Conservation (phyloP, 2,113 vertebrate species). For the Gila orcuttii region DNA sequence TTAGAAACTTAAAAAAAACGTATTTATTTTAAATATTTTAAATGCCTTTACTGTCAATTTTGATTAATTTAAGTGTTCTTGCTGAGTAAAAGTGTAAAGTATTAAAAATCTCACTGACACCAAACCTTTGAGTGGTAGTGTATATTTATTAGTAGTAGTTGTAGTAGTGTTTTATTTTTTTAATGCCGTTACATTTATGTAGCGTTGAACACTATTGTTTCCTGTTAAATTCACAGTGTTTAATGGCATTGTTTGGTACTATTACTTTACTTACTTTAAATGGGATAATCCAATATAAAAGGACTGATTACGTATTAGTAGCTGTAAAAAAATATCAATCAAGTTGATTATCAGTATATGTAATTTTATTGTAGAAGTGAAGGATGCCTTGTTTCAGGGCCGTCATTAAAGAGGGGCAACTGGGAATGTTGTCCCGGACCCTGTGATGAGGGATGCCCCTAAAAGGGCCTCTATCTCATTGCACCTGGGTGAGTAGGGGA, state of each 20-base stretch:
- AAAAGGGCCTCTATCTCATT: background rate
- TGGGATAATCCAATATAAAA: background rate
- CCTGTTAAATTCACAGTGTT: background rate
- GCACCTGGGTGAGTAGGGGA: background rate
- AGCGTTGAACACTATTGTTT: background rate
- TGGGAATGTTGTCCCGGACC: background rate
- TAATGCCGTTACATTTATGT: background rate
- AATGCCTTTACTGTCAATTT: background rate
- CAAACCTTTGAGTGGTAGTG: background rate
- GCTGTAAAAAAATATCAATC: background rate
- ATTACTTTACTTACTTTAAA: background rate
- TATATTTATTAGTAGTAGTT: background rate
- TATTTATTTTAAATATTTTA: background rate
- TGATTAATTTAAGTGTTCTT: background rate
- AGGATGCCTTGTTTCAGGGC: background rate
- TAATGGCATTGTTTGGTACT: background rate
- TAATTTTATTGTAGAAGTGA: background rate
- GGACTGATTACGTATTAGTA: background rate
- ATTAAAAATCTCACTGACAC: background rate
- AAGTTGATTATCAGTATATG: background rate
- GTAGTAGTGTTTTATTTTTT: background rate
- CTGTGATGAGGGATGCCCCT: background rate
- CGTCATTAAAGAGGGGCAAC: conserved; percentile 1
- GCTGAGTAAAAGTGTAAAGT: no score
- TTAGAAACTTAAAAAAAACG: background rate